Conservation (phyloP, 2,888 invertebrate species). For the Cepaea hortensis region DNA sequence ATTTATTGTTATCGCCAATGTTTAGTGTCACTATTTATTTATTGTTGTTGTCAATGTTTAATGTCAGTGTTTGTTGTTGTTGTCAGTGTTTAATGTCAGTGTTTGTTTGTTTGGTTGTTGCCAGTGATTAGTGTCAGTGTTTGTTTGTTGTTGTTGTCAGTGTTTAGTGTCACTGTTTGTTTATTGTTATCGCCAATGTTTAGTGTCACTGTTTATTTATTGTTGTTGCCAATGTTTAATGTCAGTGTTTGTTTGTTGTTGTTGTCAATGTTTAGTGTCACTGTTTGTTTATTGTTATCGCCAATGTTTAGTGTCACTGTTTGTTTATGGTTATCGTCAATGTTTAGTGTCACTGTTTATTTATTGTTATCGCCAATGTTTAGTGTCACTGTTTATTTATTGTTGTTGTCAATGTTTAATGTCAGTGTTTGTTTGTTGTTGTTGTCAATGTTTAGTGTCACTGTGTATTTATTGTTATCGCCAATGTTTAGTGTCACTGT, state of each 20-base stretch:
- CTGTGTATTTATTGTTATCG: neutral
- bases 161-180: neutral
- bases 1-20: neutral
- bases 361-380: neutral
- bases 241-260: neutral
- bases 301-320: neutral
- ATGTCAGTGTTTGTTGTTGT: neutral
- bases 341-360: neutral
- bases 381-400: slow-evolving; percentile 80
- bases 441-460: neutral
- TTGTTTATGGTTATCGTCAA: neutral
- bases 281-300: neutral
- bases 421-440: neutral
- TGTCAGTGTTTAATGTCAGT: slow-evolving; percentile 75
- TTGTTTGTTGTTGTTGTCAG: neutral
- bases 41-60: neutral
- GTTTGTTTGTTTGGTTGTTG: neutral
- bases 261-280: neutral
- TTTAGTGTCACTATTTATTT: neutral
- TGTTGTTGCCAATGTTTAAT: slow-evolving; percentile 74
- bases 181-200: neutral
- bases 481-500: slow-evolving; percentile 80
- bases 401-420: neutral
- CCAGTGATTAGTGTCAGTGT: neutral
- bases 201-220: neutral